Percentiles rank a stretch among this genome's conserved stretches.
These are phyloP conservation scores for Stigmatopora argus DNA, from an alignment of 2,113 vertebrate genomes.

Conservation along the genomic window DNA sequence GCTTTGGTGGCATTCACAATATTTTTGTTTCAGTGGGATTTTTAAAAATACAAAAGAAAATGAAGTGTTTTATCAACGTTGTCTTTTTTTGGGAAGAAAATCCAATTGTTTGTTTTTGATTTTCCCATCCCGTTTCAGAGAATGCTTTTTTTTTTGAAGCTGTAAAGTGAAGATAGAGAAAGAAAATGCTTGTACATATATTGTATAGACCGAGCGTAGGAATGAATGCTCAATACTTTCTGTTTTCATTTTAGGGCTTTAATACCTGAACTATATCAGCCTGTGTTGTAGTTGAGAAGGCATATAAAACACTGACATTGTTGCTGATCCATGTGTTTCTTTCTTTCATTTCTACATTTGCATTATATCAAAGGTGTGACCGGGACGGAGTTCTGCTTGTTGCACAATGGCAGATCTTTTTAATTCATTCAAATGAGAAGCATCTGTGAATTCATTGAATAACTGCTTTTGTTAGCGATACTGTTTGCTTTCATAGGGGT, in stretches of 20 bases:
- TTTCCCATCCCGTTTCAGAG: constrained; percentile 42
- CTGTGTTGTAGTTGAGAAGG: constrained; percentile 54
- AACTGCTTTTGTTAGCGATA: constrained; percentile 32
- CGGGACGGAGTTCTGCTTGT: constrained; percentile 25
- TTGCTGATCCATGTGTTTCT: constrained; percentile 32
- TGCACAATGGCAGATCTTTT: constrained; percentile 18
- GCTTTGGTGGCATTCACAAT: constrained; percentile 45
- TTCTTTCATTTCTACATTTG: constrained; percentile 36
- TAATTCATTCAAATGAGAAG: background rate
- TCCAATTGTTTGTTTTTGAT: constrained; percentile 34
- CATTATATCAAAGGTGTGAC: constrained; percentile 27
- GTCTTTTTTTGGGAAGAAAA: constrained; percentile 23
- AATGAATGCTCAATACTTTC: constrained; percentile 32
- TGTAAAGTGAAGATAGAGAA: constrained; percentile 43
- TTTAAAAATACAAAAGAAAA: constrained; percentile 8
- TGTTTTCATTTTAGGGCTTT: constrained; percentile 30
- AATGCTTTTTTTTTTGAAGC: constrained; percentile 32
- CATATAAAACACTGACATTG: constrained; percentile 51
- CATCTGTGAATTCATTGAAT: constrained; percentile 13
- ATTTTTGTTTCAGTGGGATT: constrained; percentile 31
- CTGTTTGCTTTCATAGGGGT: constrained; percentile 47
- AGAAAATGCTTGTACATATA: constrained; percentile 49
- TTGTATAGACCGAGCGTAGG: constrained; percentile 46
- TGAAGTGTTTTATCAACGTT: constrained; percentile 30
- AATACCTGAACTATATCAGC: constrained; percentile 42